Evolutionary conservation across 2,797 vertebrate species (phyloP).

Genomic region (Champsocephalus esox): DNA sequence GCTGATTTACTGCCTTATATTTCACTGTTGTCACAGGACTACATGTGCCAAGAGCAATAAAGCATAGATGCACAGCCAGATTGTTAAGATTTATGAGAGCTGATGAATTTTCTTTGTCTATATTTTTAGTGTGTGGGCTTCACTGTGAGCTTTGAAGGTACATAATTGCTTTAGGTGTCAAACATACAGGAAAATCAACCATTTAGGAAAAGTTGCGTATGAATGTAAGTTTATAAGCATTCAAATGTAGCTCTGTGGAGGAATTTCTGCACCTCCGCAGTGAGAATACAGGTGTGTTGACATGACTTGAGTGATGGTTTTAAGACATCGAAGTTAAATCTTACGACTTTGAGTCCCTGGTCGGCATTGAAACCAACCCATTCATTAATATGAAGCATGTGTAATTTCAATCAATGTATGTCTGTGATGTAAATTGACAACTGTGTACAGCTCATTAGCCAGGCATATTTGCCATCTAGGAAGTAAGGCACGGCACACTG

Average conservation of each 20-base stretch:
- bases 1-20: slow-evolving; percentile 43
- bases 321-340: background rate
- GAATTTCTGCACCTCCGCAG: background rate
- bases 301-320: background rate
- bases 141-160: slow-evolving; percentile 11
- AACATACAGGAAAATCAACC: background rate
- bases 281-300: background rate
- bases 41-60: slow-evolving; percentile 33
- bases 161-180: background rate
- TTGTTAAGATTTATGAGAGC: slow-evolving; percentile 5
- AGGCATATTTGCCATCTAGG: slow-evolving; percentile 15
- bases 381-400: background rate
- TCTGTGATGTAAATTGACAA: background rate
- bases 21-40: slow-evolving; percentile 38
- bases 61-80: slow-evolving; percentile 11
- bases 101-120: slow-evolving; percentile 11
- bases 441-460: slow-evolving; percentile 5
- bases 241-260: background rate
- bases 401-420: slow-evolving; percentile 1
- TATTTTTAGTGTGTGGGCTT: slow-evolving; percentile 5
- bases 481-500: slow-evolving; percentile 15
- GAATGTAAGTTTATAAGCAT: background rate
- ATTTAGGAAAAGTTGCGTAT: background rate
- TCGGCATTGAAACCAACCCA: background rate
- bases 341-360: background rate